These are phyloP conservation scores for Pseudomugil tenellus DNA, from an alignment of 2,797 vertebrate genomes.

Conservation along the genomic window DNA sequence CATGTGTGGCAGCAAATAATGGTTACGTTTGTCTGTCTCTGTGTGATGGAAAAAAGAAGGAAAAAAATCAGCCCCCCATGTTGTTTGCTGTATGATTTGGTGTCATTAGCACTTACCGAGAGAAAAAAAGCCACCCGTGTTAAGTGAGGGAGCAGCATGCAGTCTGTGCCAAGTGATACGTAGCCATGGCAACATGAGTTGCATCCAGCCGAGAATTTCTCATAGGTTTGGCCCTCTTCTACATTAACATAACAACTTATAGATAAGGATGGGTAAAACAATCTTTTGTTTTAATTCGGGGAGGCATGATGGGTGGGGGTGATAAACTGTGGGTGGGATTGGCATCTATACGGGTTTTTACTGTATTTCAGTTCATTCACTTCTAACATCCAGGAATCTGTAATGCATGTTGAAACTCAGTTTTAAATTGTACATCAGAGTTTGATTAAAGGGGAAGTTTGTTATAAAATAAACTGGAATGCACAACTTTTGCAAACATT, in stretches of 20 bases:
- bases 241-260: constrained; percentile 52
- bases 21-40: constrained; percentile 63
- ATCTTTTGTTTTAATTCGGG: constrained; percentile 71
- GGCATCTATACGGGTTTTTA: constrained; percentile 82
- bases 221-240: constrained; percentile 40
- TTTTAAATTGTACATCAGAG: constrained; percentile 90
- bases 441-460: constrained; percentile 89
- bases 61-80: constrained; percentile 30
- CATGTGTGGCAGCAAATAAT: constrained; percentile 74
- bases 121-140: constrained; percentile 37
- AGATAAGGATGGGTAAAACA: constrained; percentile 44
- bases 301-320: constrained; percentile 54
- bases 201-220: constrained; percentile 46
- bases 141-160: constrained; percentile 56
- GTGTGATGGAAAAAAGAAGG: constrained; percentile 39
- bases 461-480: constrained; percentile 91
- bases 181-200: constrained; percentile 36
- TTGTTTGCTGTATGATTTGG: constrained; percentile 69
- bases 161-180: constrained; percentile 60
- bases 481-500: constrained; percentile 81
- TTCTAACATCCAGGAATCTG: constrained; percentile 78
- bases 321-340: constrained; percentile 54
- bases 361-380: constrained; percentile 76
- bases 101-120: constrained; percentile 62
- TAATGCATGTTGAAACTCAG: constrained; percentile 84